Conservation (phyloP, 2,888 invertebrate species). For the Cecidostiba fungosa region DNA sequence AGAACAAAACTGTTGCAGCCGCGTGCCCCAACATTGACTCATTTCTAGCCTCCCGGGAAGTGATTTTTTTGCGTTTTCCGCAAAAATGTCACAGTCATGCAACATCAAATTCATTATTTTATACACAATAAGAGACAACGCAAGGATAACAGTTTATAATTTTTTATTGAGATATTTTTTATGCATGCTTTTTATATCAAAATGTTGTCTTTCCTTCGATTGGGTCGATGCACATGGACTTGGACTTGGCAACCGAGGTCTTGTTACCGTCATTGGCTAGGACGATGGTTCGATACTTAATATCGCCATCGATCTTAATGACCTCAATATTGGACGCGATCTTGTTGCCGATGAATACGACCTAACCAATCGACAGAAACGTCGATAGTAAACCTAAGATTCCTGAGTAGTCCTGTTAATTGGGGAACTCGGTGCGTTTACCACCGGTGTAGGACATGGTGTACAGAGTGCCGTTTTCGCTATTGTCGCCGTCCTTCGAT, state of each 20-base stretch:
- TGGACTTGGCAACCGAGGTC: constrained; percentile 93
- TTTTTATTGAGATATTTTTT: no score
- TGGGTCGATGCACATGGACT: constrained; percentile 94
- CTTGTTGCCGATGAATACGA: constrained; percentile 95
- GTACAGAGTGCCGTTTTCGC: constrained; percentile 92
- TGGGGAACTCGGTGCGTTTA: constrained; percentile 90
- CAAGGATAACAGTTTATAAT: no score
- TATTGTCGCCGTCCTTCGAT: constrained; percentile 86
- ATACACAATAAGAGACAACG: no score
- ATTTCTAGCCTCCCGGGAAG: no score
- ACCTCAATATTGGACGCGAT: constrained; percentile 95
- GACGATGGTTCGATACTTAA: constrained; percentile 91
- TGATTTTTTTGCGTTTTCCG: no score
- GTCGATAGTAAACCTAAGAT: constrained; percentile 94
- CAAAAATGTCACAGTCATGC: no score
- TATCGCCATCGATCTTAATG: constrained; percentile 91
- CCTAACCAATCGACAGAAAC: constrained; percentile 98
- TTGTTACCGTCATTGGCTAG: constrained; percentile 94
- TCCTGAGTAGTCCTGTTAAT: constrained; percentile 86
- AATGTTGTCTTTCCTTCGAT: no score
- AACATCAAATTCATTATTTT: no score
- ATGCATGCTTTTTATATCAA: no score
- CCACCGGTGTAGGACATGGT: constrained; percentile 92
- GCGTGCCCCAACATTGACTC: no score
- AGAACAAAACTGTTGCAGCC: no score